Percentiles rank a stretch among this genome's conserved stretches.
Evolutionary conservation across 2,113 vertebrate species (phyloP).

Genomic region (Gasterosteus nipponicus): DNA sequence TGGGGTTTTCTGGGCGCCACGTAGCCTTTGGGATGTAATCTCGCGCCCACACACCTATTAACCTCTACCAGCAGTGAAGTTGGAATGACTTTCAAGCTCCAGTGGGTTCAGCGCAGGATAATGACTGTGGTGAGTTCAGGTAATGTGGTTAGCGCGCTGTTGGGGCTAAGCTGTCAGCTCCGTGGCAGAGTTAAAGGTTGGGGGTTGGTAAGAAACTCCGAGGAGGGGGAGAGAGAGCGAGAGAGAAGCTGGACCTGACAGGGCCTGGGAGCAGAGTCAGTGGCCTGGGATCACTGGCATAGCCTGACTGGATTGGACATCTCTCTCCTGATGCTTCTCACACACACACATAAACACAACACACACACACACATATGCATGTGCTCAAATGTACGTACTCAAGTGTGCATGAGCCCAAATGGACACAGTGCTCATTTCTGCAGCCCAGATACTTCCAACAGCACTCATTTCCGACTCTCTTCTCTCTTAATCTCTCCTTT

Average conservation of each 20-base stretch:
- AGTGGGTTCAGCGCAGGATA: slow-evolving; percentile 66
- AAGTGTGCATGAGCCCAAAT: slow-evolving; percentile 3
- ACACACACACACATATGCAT: slow-evolving; percentile 14
- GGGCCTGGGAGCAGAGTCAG: slow-evolving; percentile 64
- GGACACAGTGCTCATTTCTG: not conserved
- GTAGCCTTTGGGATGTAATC: slow-evolving; percentile 70
- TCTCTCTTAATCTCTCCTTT: not conserved
- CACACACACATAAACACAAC: slow-evolving; percentile 9
- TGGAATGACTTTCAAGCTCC: slow-evolving; percentile 78
- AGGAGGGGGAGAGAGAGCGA: slow-evolving; percentile 35
- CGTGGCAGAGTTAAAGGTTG: slow-evolving; percentile 51
- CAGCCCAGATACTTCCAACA: not conserved
- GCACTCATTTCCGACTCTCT: not conserved
- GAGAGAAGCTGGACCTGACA: slow-evolving; percentile 53
- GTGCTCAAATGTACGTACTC: not conserved
- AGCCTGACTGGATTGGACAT: slow-evolving; percentile 69
- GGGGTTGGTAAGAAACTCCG: slow-evolving; percentile 31
- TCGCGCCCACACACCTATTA: slow-evolving; percentile 69
- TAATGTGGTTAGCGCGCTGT: slow-evolving; percentile 76
- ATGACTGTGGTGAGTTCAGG: slow-evolving; percentile 79
- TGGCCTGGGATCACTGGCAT: slow-evolving; percentile 49
- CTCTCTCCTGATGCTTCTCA: slow-evolving; percentile 28
- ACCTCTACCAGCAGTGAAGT: slow-evolving; percentile 70
- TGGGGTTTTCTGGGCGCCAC: slow-evolving; percentile 53
- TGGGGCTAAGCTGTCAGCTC: slow-evolving; percentile 74